Percentiles rank a stretch among this genome's conserved stretches.
Conservation (phyloP, 2,888 invertebrate species). For the Piscicola geometra region DNA sequence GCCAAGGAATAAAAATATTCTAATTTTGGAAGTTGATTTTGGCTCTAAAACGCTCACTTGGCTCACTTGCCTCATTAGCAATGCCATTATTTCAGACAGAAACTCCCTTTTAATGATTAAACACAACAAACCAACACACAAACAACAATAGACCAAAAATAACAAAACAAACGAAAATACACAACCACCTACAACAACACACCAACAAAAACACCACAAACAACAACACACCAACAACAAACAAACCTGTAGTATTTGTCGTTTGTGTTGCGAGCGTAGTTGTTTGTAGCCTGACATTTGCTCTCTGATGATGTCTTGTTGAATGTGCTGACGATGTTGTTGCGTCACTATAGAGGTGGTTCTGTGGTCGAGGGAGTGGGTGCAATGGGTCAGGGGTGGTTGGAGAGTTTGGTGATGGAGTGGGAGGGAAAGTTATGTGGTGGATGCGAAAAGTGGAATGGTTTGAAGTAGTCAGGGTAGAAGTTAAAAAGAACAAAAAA, state of each 20-base stretch:
- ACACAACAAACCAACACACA: too few species aligned
- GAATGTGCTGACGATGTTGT: slow-evolving; percentile 71
- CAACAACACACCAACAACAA: too few species aligned
- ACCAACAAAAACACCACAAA: slow-evolving; percentile 11
- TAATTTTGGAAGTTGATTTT: too few species aligned
- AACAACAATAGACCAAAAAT: slow-evolving; percentile 16
- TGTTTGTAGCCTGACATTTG: slow-evolving; percentile 98
- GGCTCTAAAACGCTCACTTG: too few species aligned
- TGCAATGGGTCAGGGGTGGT: slow-evolving; percentile 85
- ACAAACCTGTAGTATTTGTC: slow-evolving; percentile 64
- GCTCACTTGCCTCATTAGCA: too few species aligned
- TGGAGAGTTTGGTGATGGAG: slow-evolving; percentile 1
- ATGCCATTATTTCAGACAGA: too few species aligned
- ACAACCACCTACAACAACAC: background rate
- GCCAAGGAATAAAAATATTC: too few species aligned
- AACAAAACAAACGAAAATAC: background rate
- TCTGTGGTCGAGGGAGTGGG: slow-evolving; percentile 71
- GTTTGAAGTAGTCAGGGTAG: too few species aligned
- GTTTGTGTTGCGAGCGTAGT: slow-evolving; percentile 94
- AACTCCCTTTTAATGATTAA: too few species aligned
- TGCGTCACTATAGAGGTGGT: slow-evolving; percentile 83
- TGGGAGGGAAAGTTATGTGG: too few species aligned
- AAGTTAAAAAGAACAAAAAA: too few species aligned
- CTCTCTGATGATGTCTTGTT: slow-evolving; percentile 93
- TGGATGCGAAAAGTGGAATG: too few species aligned